Percentiles rank a stretch among this genome's conserved stretches.
Evolutionary conservation across 2,888 invertebrate species (phyloP).

Genomic region (Agapostemon virescens): DNA sequence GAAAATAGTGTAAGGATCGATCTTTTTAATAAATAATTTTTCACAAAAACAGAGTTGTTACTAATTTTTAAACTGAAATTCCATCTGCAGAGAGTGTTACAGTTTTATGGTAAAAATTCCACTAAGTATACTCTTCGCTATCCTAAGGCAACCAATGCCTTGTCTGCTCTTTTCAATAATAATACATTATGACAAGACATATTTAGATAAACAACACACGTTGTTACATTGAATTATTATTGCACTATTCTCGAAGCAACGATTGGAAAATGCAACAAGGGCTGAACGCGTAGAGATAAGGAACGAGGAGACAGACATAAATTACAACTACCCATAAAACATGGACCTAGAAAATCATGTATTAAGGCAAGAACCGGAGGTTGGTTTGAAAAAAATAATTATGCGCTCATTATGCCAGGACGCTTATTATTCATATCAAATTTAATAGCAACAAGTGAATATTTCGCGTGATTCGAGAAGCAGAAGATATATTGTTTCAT

Average conservation of each 20-base stretch:
- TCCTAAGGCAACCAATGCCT: neutral
- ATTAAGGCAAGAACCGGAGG: too few species aligned
- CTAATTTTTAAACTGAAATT: too few species aligned
- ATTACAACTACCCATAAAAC: slow-evolving; percentile 4
- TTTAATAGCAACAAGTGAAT: neutral
- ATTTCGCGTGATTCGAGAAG: neutral
- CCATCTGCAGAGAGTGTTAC: too few species aligned
- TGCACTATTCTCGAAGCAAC: neutral
- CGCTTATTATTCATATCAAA: neutral
- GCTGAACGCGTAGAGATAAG: neutral
- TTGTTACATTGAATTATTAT: neutral
- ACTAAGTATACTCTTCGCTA: neutral
- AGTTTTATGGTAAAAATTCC: too few species aligned
- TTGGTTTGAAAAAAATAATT: neutral
- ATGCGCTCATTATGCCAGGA: neutral
- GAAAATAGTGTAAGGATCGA: too few species aligned
- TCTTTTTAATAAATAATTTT: too few species aligned
- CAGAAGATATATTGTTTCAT: too few species aligned
- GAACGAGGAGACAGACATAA: neutral
- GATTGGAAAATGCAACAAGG: neutral
- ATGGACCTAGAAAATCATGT: neutral
- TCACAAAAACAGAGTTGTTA: too few species aligned
- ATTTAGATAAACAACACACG: neutral
- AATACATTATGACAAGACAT: neutral
- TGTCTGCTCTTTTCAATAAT: neutral